phyloP scores from a whole-genome alignment of 2,888 invertebrate genomes.

The Hemithea aestivaria region DNA sequence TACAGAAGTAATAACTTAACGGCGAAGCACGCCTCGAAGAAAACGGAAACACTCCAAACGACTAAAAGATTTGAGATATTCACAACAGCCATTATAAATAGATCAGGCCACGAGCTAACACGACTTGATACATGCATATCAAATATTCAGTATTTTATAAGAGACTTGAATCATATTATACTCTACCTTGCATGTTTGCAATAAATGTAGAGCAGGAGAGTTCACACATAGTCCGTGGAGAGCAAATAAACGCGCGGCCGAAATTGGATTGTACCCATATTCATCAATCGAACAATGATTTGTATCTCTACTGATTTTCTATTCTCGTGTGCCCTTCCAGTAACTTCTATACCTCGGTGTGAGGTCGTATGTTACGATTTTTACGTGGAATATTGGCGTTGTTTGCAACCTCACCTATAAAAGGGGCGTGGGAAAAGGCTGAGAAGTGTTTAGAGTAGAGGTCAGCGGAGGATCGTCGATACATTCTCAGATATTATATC shows the following conservation, averaged over 20 bases:
- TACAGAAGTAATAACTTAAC: not conserved
- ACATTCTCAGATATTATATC: constrained; percentile 32
- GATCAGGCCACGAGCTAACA: constrained; percentile 10
- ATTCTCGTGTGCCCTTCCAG: no score
- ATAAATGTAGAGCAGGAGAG: not conserved
- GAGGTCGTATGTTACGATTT: constrained; percentile 5
- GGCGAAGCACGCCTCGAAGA: not conserved
- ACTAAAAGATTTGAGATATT: constrained; percentile 17
- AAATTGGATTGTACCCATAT: no score
- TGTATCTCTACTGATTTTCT: no score
- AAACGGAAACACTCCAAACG: constrained; percentile 8
- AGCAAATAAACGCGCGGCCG: not conserved
- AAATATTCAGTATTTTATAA: constrained; percentile 14
- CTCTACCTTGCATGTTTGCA: not conserved
- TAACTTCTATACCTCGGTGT: not conserved
- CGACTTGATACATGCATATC: constrained; percentile 5
- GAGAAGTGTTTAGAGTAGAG: constrained; percentile 20
- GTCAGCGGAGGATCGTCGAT: constrained; percentile 31
- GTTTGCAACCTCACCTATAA: constrained; percentile 14
- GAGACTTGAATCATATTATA: not conserved
- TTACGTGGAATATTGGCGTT: constrained; percentile 2
- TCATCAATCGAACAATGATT: no score
- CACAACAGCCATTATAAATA: constrained; percentile 15
- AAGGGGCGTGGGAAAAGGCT: constrained; percentile 9
- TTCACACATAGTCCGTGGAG: not conserved